Percentiles rank a stretch among this genome's conserved stretches.
These are phyloP conservation scores for Limnephilus lunatus DNA, from an alignment of 2,888 invertebrate genomes.

Conservation along the genomic window DNA sequence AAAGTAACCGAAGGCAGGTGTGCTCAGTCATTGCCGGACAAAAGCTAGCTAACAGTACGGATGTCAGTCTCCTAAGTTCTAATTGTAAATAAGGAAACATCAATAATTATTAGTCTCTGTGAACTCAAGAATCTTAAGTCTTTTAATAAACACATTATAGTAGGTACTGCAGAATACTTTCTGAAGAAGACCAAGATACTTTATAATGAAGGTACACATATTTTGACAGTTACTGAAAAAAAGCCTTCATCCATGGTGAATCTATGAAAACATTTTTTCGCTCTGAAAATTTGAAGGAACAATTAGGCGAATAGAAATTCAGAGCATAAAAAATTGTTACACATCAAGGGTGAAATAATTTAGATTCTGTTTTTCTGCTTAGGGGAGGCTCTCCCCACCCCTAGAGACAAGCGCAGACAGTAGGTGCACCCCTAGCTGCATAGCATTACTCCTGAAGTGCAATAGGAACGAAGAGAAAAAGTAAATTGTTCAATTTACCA, in stretches of 20 bases:
- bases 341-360: constrained; percentile 21
- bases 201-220: too few relatives aligned
- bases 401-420: constrained; percentile 18
- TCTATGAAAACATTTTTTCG: not conserved
- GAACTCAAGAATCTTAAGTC: too few relatives aligned
- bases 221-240: too few relatives aligned
- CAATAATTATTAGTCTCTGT: too few relatives aligned
- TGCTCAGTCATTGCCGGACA: too few relatives aligned
- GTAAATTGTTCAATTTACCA: constrained; percentile 66
- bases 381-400: constrained; percentile 4
- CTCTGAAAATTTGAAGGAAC: not conserved
- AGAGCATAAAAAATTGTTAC: not conserved
- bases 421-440: constrained; percentile 47
- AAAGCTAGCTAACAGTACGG: too few relatives aligned
- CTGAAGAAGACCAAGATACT: too few relatives aligned
- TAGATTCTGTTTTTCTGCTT: not conserved
- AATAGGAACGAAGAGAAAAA: constrained; percentile 64
- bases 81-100: too few relatives aligned
- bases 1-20: too few relatives aligned
- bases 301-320: not conserved
- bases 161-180: too few relatives aligned
- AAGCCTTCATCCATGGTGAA: not conserved
- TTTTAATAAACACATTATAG: too few relatives aligned
- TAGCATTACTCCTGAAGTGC: constrained; percentile 48
- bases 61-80: too few relatives aligned